Conservation (phyloP, 2,888 invertebrate species). For the Yponomeuta plumbellus region DNA sequence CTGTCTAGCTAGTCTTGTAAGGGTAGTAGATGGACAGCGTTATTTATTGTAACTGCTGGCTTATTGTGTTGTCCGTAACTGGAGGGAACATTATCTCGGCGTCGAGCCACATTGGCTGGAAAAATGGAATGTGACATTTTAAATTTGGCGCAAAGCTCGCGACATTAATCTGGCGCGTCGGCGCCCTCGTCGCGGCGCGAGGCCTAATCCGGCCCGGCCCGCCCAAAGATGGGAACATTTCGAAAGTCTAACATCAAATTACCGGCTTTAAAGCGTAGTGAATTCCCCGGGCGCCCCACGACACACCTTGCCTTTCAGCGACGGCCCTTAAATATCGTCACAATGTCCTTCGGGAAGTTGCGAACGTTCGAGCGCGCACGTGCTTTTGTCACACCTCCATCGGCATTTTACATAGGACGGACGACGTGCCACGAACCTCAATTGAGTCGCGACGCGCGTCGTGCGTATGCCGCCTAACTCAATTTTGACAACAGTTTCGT, state of each 20-base stretch:
- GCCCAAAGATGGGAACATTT: slow-evolving; percentile 72
- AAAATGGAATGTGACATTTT: slow-evolving; percentile 73
- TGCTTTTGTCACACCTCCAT: slow-evolving; percentile 68
- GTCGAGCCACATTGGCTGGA: slow-evolving; percentile 60
- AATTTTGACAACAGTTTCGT: slow-evolving; percentile 5
- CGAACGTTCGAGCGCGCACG: slow-evolving; percentile 65
- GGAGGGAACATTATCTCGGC: slow-evolving; percentile 29
- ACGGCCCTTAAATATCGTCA: slow-evolving; percentile 63
- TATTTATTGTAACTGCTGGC: neutral
- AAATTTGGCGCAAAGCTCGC: slow-evolving; percentile 70
- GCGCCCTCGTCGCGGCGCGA: slow-evolving; percentile 63
- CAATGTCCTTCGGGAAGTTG: slow-evolving; percentile 70
- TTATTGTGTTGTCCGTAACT: neutral
- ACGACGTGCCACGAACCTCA: slow-evolving; percentile 65
- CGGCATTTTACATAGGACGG: slow-evolving; percentile 60
- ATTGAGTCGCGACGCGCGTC: slow-evolving; percentile 56
- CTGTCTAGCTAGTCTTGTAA: neutral
- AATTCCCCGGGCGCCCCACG: slow-evolving; percentile 60
- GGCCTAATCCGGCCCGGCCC: slow-evolving; percentile 66
- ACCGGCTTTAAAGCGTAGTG: slow-evolving; percentile 71
- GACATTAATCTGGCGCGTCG: slow-evolving; percentile 72
- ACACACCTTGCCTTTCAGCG: slow-evolving; percentile 72
- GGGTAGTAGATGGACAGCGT: neutral
- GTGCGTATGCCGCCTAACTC: neutral
- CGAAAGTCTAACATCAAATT: slow-evolving; percentile 73